Percentiles rank a stretch among this genome's conserved stretches.
These are phyloP conservation scores for Bubo scandiacus DNA, from an alignment of 2,113 vertebrate genomes.

Conservation along the genomic window DNA sequence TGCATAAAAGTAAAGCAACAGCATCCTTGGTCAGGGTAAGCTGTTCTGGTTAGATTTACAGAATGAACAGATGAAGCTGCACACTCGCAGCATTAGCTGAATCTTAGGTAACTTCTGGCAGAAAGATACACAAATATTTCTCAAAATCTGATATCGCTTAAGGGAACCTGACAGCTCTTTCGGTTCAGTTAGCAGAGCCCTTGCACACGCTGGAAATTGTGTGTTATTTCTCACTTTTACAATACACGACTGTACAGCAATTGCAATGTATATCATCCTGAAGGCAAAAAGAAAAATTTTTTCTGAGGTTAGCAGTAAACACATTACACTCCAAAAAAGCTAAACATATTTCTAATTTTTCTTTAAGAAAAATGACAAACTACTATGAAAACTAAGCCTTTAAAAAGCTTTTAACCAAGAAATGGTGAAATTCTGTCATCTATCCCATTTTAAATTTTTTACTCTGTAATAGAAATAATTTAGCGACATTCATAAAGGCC, in stretches of 20 bases:
- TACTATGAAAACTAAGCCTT: neutral
- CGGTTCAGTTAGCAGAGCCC: neutral
- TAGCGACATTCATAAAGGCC: neutral
- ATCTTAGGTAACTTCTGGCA: neutral
- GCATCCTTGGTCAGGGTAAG: neutral
- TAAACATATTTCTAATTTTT: neutral
- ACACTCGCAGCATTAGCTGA: neutral
- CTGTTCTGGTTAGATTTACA: neutral
- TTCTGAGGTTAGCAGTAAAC: neutral
- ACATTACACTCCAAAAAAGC: neutral
- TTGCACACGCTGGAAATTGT: neutral
- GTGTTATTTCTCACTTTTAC: neutral
- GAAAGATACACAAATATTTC: neutral
- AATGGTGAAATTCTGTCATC: neutral
- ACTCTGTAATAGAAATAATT: neutral
- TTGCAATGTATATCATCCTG: neutral
- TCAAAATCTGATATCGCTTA: neutral
- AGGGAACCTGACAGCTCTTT: neutral
- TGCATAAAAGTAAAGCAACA: neutral
- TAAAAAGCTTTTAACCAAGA: neutral
- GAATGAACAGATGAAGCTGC: neutral
- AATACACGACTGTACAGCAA: neutral
- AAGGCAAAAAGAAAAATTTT: neutral
- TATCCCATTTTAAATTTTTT: neutral
- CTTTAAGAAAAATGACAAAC: neutral